Conservation (phyloP, 2,797 vertebrate species). For the Galago senegalensis region DNA sequence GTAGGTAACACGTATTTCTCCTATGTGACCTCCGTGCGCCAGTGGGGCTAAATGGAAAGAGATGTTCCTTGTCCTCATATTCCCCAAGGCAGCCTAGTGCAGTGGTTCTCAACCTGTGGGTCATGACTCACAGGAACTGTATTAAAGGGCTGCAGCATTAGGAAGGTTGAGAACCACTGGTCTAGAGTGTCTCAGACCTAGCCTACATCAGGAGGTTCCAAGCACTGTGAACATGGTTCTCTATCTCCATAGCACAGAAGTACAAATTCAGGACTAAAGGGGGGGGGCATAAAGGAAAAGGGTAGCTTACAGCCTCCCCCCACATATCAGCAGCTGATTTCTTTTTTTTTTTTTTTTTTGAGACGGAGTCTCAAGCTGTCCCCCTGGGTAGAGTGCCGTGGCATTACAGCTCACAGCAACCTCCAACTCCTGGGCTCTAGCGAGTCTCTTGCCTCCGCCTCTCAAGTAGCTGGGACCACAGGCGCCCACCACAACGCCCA, state of each 20-base stretch:
- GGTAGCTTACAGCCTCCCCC: not conserved
- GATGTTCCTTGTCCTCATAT: not conserved
- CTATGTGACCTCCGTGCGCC: not conserved
- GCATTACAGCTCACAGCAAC: too few relatives aligned
- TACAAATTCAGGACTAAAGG: not conserved
- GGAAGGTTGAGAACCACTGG: too few relatives aligned
- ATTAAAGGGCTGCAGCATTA: too few relatives aligned
- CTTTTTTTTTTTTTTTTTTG: not conserved
- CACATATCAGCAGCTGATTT: not conserved
- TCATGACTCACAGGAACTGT: too few relatives aligned
- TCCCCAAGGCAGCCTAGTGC: not conserved
- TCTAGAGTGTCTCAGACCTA: not conserved
- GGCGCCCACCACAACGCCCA: too few relatives aligned
- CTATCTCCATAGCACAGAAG: not conserved
- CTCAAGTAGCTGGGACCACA: too few relatives aligned
- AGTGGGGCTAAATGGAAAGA: not conserved
- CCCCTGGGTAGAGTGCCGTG: too few relatives aligned
- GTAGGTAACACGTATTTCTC: not conserved
- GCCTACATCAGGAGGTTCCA: not conserved
- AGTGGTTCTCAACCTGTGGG: too few relatives aligned
- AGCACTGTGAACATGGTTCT: not conserved
- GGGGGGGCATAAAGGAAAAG: not conserved
- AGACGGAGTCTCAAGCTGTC: too few relatives aligned
- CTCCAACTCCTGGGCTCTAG: too few relatives aligned
- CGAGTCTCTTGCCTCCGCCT: too few relatives aligned